A percentile compares a stretch with the other conserved stretches of the same genome.
Conservation (phyloP, 2,113 vertebrate species). For the Calonectris borealis region DNA sequence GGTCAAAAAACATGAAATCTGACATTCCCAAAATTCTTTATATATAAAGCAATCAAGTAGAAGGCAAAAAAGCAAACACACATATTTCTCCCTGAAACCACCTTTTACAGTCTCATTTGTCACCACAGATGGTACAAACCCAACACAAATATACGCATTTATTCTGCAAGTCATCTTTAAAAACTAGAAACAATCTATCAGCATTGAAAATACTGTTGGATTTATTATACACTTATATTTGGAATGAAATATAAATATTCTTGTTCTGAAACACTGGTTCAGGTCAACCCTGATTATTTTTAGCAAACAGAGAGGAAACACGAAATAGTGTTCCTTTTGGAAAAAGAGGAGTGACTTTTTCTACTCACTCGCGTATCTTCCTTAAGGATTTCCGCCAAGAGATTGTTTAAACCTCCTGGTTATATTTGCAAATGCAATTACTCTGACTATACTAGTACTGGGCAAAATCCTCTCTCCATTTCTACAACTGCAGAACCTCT, state of each 20-base stretch:
- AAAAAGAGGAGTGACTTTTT: not conserved
- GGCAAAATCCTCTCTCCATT: not conserved
- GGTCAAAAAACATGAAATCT: not conserved
- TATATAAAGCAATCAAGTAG: not conserved
- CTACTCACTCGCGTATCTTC: not conserved
- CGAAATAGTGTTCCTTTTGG: not conserved
- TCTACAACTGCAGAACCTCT: not conserved
- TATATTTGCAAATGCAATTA: not conserved
- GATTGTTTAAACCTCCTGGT: not conserved
- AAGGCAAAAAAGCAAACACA: not conserved
- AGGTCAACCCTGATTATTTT: not conserved
- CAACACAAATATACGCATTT: rapidly evolving
- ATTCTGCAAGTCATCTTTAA: not conserved
- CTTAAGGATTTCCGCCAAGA: not conserved
- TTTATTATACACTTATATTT: not conserved
- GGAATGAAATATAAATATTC: not conserved
- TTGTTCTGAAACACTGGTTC: not conserved
- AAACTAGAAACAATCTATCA: not conserved
- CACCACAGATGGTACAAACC: not conserved
- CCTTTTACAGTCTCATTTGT: not conserved
- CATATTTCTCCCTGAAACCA: not conserved
- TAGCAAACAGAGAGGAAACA: not conserved
- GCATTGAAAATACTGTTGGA: not conserved
- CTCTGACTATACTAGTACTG: not conserved
- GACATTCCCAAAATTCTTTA: not conserved